Percentiles rank a stretch among this genome's conserved stretches.
Evolutionary conservation across 2,888 invertebrate species (phyloP).

Genomic region (Trilocha varians): DNA sequence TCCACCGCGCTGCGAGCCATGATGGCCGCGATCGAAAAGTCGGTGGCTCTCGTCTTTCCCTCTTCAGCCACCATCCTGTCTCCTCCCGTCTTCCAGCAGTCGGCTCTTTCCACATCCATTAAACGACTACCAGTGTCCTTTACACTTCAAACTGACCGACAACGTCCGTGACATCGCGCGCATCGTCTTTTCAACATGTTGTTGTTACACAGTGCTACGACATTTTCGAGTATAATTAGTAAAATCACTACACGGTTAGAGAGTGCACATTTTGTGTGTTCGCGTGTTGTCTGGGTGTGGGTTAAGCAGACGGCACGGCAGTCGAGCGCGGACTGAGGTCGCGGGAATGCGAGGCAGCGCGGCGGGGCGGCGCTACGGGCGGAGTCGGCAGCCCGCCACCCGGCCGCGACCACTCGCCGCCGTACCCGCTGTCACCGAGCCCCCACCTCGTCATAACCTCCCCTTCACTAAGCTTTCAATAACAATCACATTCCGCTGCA

Average conservation of each 20-base stretch:
- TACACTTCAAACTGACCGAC: conserved; percentile 37
- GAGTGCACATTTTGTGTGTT: conserved; percentile 7
- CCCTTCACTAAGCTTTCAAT: conserved; percentile 43
- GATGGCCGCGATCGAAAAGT: conserved; percentile 96
- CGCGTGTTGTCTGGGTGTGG: conserved; percentile 25
- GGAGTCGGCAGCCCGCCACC: conserved; percentile 37
- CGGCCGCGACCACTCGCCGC: conserved; percentile 51
- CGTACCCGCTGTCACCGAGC: conserved; percentile 55
- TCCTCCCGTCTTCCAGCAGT: conserved; percentile 51
- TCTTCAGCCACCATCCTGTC: conserved; percentile 68
- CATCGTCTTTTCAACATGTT: conserved; percentile 22
- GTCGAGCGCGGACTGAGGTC: conserved; percentile 60
- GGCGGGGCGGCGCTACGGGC: conserved; percentile 27
- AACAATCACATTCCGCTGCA: conserved; percentile 39
- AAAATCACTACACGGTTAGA: neutral
- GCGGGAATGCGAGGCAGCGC: conserved; percentile 36
- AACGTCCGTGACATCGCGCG: conserved; percentile 48
- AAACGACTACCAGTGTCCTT: conserved; percentile 41
- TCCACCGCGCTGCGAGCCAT: conserved; percentile 81
- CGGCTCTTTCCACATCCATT: conserved; percentile 67
- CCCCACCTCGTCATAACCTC: conserved; percentile 32
- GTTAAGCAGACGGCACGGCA: conserved; percentile 40
- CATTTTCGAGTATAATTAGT: neutral
- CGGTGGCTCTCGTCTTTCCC: conserved; percentile 80
- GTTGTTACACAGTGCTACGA: neutral